Evolutionary conservation across 2,113 vertebrate genomes (phyloP).

Genomic region (Struthio camelus): DNA sequence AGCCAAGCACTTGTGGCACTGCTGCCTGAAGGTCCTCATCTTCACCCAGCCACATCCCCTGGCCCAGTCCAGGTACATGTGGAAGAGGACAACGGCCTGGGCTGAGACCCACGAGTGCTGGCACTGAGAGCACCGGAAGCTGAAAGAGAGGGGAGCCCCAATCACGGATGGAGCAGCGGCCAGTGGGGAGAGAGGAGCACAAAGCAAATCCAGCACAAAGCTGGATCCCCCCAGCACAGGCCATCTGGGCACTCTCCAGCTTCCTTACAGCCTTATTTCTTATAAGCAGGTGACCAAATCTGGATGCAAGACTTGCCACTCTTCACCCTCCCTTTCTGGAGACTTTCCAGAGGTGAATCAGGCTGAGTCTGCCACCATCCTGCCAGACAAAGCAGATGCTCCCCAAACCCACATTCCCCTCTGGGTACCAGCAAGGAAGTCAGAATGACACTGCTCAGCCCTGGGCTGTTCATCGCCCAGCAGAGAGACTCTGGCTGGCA

Average conservation of each 20-base stretch:
- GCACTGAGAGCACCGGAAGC: conserved; percentile 78
- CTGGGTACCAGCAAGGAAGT: too few species aligned
- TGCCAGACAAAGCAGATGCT: too few species aligned
- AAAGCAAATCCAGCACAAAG: not conserved
- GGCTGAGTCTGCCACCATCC: too few species aligned
- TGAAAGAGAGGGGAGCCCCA: not conserved
- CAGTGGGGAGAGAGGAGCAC: not conserved
- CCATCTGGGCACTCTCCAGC: too few species aligned
- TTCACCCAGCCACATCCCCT: conserved; percentile 59
- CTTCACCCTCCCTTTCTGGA: not conserved
- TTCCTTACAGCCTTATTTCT: too few species aligned
- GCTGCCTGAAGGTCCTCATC: conserved; percentile 72
- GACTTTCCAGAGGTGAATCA: too few species aligned
- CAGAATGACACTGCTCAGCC: too few species aligned
- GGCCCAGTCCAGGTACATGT: conserved; percentile 39
- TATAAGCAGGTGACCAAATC: not conserved
- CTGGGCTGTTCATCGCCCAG: not conserved
- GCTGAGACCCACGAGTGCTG: conserved; percentile 76
- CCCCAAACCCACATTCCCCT: too few species aligned
- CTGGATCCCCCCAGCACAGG: too few species aligned
- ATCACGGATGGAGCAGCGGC: too few species aligned
- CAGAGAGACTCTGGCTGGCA: not conserved
- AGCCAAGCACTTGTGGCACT: conserved; percentile 67
- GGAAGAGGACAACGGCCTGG: conserved; percentile 72
- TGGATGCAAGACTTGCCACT: not conserved